Evolutionary conservation across 2,113 vertebrate genomes (phyloP), one percentile per base, ranked within the genome.

Genomic region (Eptesicus fuscus): DNA sequence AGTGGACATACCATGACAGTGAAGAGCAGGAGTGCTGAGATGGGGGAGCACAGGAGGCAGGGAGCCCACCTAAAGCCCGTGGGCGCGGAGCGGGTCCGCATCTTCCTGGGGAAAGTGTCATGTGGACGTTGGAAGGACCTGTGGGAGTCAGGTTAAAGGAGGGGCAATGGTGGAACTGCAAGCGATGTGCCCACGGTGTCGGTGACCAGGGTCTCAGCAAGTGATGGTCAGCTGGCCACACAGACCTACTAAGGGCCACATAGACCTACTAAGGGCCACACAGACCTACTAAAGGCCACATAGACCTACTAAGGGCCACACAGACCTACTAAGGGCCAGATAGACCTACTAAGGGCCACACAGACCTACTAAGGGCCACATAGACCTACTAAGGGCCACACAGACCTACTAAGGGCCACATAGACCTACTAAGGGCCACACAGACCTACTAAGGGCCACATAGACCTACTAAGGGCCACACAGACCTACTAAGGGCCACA

Each of bases 41-140:
- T 9, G 28, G 22, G 47, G 17, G 65, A 42, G 61, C 23, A 7
- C 7, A 0, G 0, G 35, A 51, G 65, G 32, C 28, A 1, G 2
- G 22, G 40, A 32, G n/a, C 11, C 65, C 63, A 20, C 42, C 28
- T 12, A 42, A 4, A 30, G 44, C 22, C 16, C 40, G 17, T 7
- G 7, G 16, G 32, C 25, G 10, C 71, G 25, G 22, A 8, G 69
- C 14, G 6, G 18, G 32, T 23, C 79, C 59, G 67, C n/a, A 47
- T 17, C 42, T 88, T 82, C n/a, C n/a, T 13, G 23, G 40, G 44
- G 10, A 35, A 80, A 17, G 16, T 32, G 1, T 37, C 35, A 16
- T 25, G 74, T 83, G 56, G 84, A 32, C 18, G 37, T 90, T 71
- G 35, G 79, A 35, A 92, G 47, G 59, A 74, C 40, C 20, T 30